These are phyloP conservation scores for Chymomyza amoena DNA, from an alignment of 2,888 invertebrate genomes.

Conservation along the genomic window DNA sequence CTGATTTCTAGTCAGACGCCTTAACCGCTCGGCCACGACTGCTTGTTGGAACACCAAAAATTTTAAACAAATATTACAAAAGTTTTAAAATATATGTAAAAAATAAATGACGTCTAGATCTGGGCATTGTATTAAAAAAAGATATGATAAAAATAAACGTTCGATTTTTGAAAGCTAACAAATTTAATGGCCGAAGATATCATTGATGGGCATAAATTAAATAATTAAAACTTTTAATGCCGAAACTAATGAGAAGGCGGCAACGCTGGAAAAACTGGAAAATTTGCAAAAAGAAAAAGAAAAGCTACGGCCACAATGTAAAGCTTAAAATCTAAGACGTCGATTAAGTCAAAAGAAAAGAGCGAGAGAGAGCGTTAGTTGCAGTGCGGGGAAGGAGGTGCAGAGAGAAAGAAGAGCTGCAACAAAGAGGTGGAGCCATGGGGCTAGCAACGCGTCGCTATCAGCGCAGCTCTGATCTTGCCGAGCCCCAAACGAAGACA, in stretches of 20 bases:
- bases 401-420: constrained; percentile 22
- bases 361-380: constrained; percentile 19
- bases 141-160: neutral
- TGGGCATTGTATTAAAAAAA: neutral
- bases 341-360: constrained; percentile 35
- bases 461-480: constrained; percentile 2
- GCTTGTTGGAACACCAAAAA: constrained; percentile 38
- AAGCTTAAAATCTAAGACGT: constrained; percentile 53
- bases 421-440: constrained; percentile 53
- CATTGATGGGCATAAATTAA: neutral
- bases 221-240: neutral
- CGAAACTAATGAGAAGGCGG: neutral
- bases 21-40: constrained; percentile 80
- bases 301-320: neutral
- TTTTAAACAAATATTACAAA: neutral
- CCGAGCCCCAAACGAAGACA: neutral
- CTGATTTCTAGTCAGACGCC: constrained; percentile 80
- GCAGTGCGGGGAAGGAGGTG: neutral
- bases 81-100: neutral
- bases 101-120: neutral
- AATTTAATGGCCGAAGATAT: neutral
- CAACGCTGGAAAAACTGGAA: neutral
- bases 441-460: constrained; percentile 10
- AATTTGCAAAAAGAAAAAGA: neutral
- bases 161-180: neutral